Conservation (phyloP, 2,888 invertebrate species). For the Brassicogethes aeneus region DNA sequence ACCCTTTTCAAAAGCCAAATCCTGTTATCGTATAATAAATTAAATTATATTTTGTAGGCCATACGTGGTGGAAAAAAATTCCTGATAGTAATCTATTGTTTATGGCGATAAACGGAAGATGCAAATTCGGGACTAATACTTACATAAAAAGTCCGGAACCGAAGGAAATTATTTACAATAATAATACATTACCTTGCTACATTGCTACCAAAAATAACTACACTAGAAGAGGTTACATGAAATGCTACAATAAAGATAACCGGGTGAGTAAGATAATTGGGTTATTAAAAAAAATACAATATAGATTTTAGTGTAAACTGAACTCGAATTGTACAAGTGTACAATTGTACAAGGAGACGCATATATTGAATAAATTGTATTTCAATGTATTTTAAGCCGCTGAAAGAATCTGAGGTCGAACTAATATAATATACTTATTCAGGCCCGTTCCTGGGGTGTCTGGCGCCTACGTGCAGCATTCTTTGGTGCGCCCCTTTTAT, state of each 20-base stretch:
- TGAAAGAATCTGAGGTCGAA: no score
- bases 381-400: no score
- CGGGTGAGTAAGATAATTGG: slow-evolving; percentile 23
- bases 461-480: no score
- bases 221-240: slow-evolving; percentile 33
- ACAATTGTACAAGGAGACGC: no score
- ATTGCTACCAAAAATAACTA: slow-evolving; percentile 37
- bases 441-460: no score
- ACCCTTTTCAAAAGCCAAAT: no score
- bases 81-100: slow-evolving; percentile 70
- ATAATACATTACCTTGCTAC: slow-evolving; percentile 31
- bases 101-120: slow-evolving; percentile 62
- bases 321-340: no score
- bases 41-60: slow-evolving; percentile 50
- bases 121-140: slow-evolving; percentile 34
- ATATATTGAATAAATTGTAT: no score
- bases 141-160: slow-evolving; percentile 30
- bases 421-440: no score
- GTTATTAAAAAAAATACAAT: background rate
- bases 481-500: no score
- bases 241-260: slow-evolving; percentile 30
- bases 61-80: slow-evolving; percentile 65
- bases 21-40: no score
- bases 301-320: no score
- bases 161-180: slow-evolving; percentile 31